Percentiles rank a stretch among this genome's conserved stretches.
Conservation (phyloP, 2,888 invertebrate genomes). For the Ennomos erosarius region DNA sequence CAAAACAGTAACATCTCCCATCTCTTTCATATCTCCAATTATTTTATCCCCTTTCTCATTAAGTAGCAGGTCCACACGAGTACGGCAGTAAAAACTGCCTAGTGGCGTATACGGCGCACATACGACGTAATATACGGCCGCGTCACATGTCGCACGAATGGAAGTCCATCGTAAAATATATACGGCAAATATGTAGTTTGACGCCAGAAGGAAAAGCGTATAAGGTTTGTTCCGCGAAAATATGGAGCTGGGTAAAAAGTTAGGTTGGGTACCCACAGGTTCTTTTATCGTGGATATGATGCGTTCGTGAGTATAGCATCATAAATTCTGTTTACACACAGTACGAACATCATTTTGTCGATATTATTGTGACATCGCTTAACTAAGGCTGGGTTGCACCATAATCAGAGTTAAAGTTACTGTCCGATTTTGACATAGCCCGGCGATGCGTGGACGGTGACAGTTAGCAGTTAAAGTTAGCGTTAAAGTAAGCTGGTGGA, state of each 20-base stretch:
- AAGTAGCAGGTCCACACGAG: conserved; percentile 42
- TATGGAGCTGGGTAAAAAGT: background rate
- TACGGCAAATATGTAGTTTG: conserved; percentile 43
- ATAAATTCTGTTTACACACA: too few species aligned
- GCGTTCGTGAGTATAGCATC: too few species aligned
- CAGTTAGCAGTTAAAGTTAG: too few species aligned
- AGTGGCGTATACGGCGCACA: conserved; percentile 42
- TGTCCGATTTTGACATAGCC: too few species aligned
- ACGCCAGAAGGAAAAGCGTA: conserved; percentile 16
- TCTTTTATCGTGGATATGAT: too few species aligned
- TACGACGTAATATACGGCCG: conserved; percentile 50
- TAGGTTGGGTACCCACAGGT: too few species aligned
- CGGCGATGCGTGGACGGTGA: too few species aligned
- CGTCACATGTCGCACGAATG: conserved; percentile 54
- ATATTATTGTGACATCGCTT: too few species aligned
- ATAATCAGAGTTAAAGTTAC: too few species aligned
- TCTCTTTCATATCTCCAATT: conserved; percentile 29
- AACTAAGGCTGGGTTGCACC: too few species aligned
- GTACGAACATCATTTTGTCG: too few species aligned
- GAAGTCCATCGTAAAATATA: conserved; percentile 56
- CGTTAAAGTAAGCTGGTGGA: too few species aligned
- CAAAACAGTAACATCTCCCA: background rate
- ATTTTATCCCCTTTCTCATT: conserved; percentile 44
- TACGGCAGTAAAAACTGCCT: conserved; percentile 40
- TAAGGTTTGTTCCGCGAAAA: conserved; percentile 26